Conservation (phyloP, 2,888 invertebrate genomes). For the Acheta domesticus region DNA sequence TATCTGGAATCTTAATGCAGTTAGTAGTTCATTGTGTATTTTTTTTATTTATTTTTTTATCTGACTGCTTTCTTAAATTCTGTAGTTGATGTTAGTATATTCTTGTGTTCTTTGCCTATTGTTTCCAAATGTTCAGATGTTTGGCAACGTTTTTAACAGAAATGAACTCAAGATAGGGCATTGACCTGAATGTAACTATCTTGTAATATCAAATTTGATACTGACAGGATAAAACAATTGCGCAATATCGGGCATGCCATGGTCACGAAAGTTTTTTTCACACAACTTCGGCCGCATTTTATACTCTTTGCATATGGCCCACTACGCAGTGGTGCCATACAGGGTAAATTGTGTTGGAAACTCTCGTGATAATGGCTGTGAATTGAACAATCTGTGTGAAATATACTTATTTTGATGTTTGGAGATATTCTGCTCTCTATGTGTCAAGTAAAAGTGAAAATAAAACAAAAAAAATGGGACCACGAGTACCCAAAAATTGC, state of each 20-base stretch:
- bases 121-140: background rate
- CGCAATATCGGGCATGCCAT: background rate
- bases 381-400: background rate
- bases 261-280: too few species aligned
- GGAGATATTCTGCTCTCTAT: slow-evolving; percentile 40
- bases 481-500: slow-evolving; percentile 27
- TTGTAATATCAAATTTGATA: slow-evolving; percentile 11
- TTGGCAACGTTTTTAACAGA: background rate
- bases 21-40: slow-evolving; percentile 21
- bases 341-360: too few species aligned
- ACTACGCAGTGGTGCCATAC: slow-evolving; percentile 24
- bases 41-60: slow-evolving; percentile 22
- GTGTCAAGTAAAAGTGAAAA: slow-evolving; percentile 37
- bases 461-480: slow-evolving; percentile 33
- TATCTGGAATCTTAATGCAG: slow-evolving; percentile 24
- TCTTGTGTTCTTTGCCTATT: slow-evolving; percentile 22
- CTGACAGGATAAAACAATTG: slow-evolving; percentile 19
- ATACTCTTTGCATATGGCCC: slow-evolving; percentile 18
- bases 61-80: slow-evolving; percentile 25
- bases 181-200: background rate
- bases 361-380: too few species aligned
- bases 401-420: slow-evolving; percentile 35
- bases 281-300: slow-evolving; percentile 18
- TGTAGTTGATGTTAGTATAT: slow-evolving; percentile 31
- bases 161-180: slow-evolving; percentile 3